phyloP scores from a whole-genome alignment of 2,888 invertebrate genomes.

The Idaea aversata region DNA sequence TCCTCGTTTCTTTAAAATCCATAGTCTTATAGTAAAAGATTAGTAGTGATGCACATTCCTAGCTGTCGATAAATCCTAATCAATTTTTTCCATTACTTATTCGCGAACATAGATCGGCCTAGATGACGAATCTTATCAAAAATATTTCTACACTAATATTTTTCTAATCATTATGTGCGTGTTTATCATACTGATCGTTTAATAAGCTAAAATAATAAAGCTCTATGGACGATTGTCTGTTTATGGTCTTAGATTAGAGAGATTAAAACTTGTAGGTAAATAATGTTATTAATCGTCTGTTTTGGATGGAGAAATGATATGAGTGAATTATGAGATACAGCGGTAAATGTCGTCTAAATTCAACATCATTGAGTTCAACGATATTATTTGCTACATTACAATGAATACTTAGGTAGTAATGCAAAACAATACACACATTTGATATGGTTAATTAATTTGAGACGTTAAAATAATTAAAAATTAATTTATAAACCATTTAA shows the following conservation, averaged over 20 bases:
- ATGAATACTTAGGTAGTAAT: constrained; percentile 8
- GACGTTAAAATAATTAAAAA: constrained; percentile 45
- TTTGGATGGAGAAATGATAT: constrained; percentile 74
- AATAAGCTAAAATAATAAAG: constrained; percentile 51
- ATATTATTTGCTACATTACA: constrained; percentile 6
- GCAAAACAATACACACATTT: constrained; percentile 42
- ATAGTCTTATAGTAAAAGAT: neutral
- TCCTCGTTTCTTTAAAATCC: neutral
- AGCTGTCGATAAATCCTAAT: constrained; percentile 21
- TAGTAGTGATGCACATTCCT: constrained; percentile 11
- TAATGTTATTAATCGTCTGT: constrained; percentile 27
- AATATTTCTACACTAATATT: constrained; percentile 48
- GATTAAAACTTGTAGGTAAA: constrained; percentile 21
- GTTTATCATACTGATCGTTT: constrained; percentile 54
- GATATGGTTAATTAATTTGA: constrained; percentile 66
- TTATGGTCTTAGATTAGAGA: constrained; percentile 25
- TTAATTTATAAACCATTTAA: constrained; percentile 36
- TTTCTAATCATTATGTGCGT: constrained; percentile 49
- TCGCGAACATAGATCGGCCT: constrained; percentile 11
- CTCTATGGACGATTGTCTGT: constrained; percentile 49
- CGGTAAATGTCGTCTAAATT: constrained; percentile 28
- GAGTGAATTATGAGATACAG: constrained; percentile 44
- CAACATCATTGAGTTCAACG: constrained; percentile 23
- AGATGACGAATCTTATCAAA: constrained; percentile 48
- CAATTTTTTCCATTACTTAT: constrained; percentile 17